Evolutionary conservation across 2,888 invertebrate species (phyloP), one percentile per base, ranked within the genome.

Genomic region (Hydriomena furcata): DNA sequence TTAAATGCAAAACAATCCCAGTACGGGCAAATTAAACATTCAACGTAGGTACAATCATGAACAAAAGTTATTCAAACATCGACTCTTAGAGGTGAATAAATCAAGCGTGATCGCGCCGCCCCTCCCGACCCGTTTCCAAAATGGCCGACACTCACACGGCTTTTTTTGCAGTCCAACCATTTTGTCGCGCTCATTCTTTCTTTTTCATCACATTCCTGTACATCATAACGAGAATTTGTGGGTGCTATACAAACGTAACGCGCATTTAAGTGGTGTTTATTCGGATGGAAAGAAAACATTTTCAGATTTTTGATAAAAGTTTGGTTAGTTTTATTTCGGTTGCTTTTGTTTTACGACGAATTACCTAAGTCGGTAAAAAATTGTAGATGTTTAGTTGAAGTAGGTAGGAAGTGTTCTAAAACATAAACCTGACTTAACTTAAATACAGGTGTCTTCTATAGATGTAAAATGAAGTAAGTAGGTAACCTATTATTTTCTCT

Each of bases 101-200:
- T 86, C 84, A 84, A 71, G 60, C 66, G 63, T 56, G 65, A 68
- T 73, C 74, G 66, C 73, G 71, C 68, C 67, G 65, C 70, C 66
- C 75, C 77, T 76, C 77, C 80, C 83, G 72, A 71, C 76, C 73
- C 78, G 71, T 55, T 69, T 68, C 61, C 84, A 89, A 88, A 69
- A 88, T 88, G 88, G 88, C 88, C 80, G 86, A 73, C 79, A 50
- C 48, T 61, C 54, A 37, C 55, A 49, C 63, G 61, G 55, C 69
- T 72, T 79, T 79, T 76, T 83, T 82, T 72, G 71, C 73, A 66
- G 66, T 53, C 56, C 79, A 58, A 71, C 82, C 76, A 78, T 82
- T 79, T 79, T 78, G 76, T 75, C 70, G 60, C 59, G 52, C 55
- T 53, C 52, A 54, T 66, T 66, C 62, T 60, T 70, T 17, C n/a